Evolutionary conservation across 2,113 vertebrate species (phyloP).

Genomic region (Vidua chalybeata): DNA sequence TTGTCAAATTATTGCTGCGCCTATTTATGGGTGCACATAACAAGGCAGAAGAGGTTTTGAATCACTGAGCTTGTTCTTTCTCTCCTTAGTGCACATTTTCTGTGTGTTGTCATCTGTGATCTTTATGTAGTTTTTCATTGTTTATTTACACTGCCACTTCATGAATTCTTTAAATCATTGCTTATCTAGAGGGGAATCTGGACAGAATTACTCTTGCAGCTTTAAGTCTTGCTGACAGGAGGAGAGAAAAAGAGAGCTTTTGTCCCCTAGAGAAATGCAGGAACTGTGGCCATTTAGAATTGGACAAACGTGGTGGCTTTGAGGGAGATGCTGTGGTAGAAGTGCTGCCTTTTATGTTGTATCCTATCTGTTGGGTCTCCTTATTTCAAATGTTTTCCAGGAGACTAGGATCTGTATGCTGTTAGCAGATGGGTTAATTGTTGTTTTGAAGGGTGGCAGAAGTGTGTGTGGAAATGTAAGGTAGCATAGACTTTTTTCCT

Average conservation of each 20-base stretch:
- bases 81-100: background rate
- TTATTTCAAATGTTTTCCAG: background rate
- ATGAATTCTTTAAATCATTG: constrained; percentile 61
- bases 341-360: background rate
- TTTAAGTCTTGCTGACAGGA: constrained; percentile 45
- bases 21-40: background rate
- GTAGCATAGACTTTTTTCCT: background rate
- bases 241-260: constrained; percentile 31
- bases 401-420: background rate
- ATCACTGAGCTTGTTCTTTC: background rate
- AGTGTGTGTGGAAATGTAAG: background rate
- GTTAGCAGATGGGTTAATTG: background rate
- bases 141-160: constrained; percentile 58
- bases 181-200: constrained; percentile 42
- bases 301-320: background rate
- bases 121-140: constrained; percentile 56
- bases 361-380: background rate
- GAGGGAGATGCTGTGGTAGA: background rate
- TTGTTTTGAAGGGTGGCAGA: background rate
- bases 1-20: background rate
- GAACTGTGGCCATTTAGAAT: constrained; percentile 21
- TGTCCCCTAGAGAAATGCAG: constrained; percentile 33
- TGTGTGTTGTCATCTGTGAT: background rate
- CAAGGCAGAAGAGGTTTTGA: background rate
- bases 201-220: constrained; percentile 42